A percentile compares a stretch with the other conserved stretches of the same genome.
Conservation (phyloP, 1,140 invertebrate genomes). For the Calephelis virginiensis region DNA sequence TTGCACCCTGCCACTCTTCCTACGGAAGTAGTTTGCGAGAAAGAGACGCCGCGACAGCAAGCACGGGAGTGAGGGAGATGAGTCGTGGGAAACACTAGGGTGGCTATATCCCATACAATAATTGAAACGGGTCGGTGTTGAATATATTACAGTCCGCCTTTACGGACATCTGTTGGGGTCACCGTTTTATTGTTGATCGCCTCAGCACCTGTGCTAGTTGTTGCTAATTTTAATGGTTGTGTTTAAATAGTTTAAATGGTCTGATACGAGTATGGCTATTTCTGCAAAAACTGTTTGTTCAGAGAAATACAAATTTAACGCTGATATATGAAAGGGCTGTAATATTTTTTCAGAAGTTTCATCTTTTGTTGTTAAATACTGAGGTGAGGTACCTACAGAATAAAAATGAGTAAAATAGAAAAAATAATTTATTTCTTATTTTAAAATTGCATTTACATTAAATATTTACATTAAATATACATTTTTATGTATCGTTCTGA, state of each 20-base stretch:
- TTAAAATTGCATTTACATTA: constrained; percentile 4
- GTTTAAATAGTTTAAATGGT: background rate
- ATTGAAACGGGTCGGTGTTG: constrained; percentile 45
- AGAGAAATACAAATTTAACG: too few relatives aligned
- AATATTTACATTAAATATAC: constrained; percentile 30
- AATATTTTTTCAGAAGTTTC: too few relatives aligned
- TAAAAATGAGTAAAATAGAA: constrained; percentile 21
- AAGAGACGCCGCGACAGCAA: constrained; percentile 29
- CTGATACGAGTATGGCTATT: background rate
- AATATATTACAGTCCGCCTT: constrained; percentile 8
- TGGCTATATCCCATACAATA: constrained; percentile 69
- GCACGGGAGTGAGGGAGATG: constrained; percentile 36
- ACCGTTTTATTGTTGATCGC: constrained; percentile 11
- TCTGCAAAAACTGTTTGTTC: too few relatives aligned
- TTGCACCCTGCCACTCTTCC: constrained; percentile 63
- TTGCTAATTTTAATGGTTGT: constrained; percentile 30
- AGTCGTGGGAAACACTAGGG: constrained; percentile 69
- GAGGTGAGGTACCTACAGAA: too few relatives aligned
- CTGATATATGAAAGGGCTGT: too few relatives aligned
- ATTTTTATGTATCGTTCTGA: background rate
- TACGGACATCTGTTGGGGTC: constrained; percentile 23
- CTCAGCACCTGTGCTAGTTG: constrained; percentile 44
- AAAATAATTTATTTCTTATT: constrained; percentile 34
- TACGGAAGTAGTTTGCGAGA: constrained; percentile 60
- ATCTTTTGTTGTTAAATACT: too few relatives aligned